Evolutionary conservation across 2,797 vertebrate genomes (phyloP).

Genomic region (Sebastes reedi): DNA sequence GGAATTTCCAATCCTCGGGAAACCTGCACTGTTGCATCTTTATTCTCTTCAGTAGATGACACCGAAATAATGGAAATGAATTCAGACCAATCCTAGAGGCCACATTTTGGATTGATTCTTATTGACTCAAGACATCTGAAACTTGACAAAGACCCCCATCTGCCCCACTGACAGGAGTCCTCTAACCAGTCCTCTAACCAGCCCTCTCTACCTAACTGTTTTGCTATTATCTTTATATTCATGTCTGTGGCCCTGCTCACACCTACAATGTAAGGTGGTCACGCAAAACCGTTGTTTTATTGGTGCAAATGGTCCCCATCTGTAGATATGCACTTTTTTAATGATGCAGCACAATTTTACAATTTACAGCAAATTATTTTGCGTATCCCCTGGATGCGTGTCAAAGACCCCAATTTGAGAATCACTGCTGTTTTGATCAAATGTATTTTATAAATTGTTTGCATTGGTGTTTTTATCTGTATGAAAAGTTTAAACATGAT

Average conservation of each 20-base stretch:
- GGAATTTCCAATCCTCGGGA: not conserved
- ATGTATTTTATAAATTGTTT: not conserved
- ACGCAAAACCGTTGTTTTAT: too few relatives aligned
- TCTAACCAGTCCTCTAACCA: not conserved
- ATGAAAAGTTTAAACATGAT: not conserved
- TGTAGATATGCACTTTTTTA: too few relatives aligned
- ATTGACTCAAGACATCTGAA: not conserved
- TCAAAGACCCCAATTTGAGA: too few relatives aligned
- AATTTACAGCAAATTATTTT: too few relatives aligned
- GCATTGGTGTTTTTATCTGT: not conserved
- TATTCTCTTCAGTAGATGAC: not conserved
- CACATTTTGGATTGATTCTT: not conserved
- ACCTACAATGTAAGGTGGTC: too few relatives aligned
- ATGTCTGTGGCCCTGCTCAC: too few relatives aligned
- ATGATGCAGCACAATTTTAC: too few relatives aligned
- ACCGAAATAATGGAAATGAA: not conserved
- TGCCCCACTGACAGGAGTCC: not conserved
- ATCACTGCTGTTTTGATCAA: not conserved
- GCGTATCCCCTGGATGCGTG: too few relatives aligned
- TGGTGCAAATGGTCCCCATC: too few relatives aligned
- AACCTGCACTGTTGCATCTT: not conserved
- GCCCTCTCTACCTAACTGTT: too few relatives aligned
- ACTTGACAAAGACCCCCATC: not conserved
- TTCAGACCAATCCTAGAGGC: not conserved
- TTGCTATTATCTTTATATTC: too few relatives aligned